phyloP scores from a whole-genome alignment of 1,140 invertebrate species.

The Leptinotarsa texana region DNA sequence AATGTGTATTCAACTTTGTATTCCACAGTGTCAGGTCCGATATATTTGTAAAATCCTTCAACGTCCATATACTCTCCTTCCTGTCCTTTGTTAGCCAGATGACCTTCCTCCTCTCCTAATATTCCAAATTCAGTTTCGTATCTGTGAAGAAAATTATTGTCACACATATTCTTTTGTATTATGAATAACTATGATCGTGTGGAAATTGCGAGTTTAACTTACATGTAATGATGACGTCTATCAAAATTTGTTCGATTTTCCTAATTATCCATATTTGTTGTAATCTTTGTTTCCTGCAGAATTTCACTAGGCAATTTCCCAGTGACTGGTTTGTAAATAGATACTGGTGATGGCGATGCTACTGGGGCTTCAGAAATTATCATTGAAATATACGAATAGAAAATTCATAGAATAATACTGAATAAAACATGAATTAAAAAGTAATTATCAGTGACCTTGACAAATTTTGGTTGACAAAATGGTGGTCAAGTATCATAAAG shows the following conservation, averaged over 20 bases:
- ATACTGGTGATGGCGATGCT: no score
- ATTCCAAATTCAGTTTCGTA: slow-evolving; percentile 19
- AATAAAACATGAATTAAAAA: no score
- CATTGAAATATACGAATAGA: no score
- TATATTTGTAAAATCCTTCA: slow-evolving; percentile 7
- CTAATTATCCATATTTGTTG: not conserved
- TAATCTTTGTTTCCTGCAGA: not conserved
- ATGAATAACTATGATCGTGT: no score
- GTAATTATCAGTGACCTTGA: no score
- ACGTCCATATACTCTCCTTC: not conserved
- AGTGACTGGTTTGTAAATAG: not conserved
- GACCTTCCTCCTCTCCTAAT: slow-evolving; percentile 14
- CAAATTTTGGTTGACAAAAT: no score
- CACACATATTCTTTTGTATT: not conserved
- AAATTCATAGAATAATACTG: no score
- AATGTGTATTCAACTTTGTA: slow-evolving; percentile 2
- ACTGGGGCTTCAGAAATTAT: no score
- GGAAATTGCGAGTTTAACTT: not conserved
- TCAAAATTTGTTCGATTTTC: not conserved
- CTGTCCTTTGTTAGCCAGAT: slow-evolving; percentile 3
- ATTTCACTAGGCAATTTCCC: not conserved
- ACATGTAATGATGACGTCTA: slow-evolving; percentile 3
- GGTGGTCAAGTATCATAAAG: no score
- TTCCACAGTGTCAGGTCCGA: not conserved
- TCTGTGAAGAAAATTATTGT: not conserved